Percentiles rank a stretch among this genome's conserved stretches.
Conservation (phyloP, 1,140 invertebrate species). For the Drosophila prosaltans region DNA sequence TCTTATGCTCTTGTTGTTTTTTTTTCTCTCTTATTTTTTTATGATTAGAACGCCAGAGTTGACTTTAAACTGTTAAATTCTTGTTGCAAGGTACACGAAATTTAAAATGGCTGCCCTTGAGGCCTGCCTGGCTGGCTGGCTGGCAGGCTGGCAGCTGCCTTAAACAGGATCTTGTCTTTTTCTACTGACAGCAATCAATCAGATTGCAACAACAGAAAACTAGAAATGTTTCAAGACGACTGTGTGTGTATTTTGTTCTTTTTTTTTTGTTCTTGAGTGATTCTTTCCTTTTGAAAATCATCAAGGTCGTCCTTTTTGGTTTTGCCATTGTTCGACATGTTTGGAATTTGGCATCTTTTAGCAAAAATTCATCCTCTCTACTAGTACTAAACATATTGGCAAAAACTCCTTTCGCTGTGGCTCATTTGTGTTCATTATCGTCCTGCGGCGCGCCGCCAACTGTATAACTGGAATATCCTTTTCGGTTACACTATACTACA, state of each 20-base stretch:
- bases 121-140: conserved; percentile 2
- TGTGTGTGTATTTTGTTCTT: neutral
- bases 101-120: conserved; percentile 58
- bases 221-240: conserved; percentile 29
- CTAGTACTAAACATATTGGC: neutral
- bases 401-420: conserved; percentile 67
- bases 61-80: conserved; percentile 54
- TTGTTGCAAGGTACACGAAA: conserved; percentile 5
- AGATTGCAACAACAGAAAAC: conserved; percentile 78
- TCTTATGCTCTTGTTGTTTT: neutral
- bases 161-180: conserved; percentile 42
- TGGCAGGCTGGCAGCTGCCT: conserved; percentile 32
- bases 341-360: conserved; percentile 63
- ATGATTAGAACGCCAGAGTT: conserved; percentile 9
- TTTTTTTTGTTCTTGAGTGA: conserved; percentile 45
- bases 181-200: conserved; percentile 78
- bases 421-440: conserved; percentile 80
- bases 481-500: conserved; percentile 22
- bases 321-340: conserved; percentile 56
- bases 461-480: conserved; percentile 39
- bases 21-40: neutral
- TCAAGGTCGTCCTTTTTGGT: conserved; percentile 48
- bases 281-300: conserved; percentile 44
- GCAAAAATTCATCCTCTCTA: conserved; percentile 45
- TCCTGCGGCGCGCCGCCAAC: conserved; percentile 76